Evolutionary conservation across 2,797 vertebrate species (phyloP), one percentile per base, ranked within the genome.

Genomic region (Sternotherus odoratus): DNA sequence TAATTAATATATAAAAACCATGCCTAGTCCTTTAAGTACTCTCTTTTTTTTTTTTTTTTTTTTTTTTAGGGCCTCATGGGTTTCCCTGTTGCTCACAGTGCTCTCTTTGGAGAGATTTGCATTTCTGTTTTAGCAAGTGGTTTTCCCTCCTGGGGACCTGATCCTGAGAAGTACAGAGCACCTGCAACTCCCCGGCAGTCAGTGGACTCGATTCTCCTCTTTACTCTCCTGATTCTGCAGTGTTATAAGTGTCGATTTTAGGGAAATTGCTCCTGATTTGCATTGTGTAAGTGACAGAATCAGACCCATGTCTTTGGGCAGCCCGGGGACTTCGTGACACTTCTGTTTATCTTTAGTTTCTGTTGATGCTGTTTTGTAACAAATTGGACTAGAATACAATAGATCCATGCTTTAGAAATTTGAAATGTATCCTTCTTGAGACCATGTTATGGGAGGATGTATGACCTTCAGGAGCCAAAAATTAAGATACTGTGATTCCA

Each of bases 341-440:
- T 90, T 23, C 88, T 79, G 80, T 79, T 77, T n/a, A 0, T 77
- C 88, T 60, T 90, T 19, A 4, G 49, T 8, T 46, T n/a, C 63
- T 36, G 56, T 49, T 21, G 86, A 43, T 83, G 36, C 66, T 69
- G 36, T 69, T 69, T 66, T 69, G 88, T 0, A 9, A 24, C 24
- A 0, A 3, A 4, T 12, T 28, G 0, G 66, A 84, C 54, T 50
- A 19, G 2, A 21, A 60, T 13, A 2, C 54, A 0, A 1, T 28
- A 1, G 36, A 39, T 1, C 56, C 2, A 49, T 3, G 23, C 15
- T 10, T 17, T 0, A 0, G 53, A 79, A 86, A 19, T 69, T 24
- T n/a, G 88, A 15, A 26, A 11, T 10, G 30, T 66, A 5, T 54
- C 21, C 26, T 69, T 69, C 23, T 23, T 12, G 2, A 2, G 63